Percentiles rank a stretch among this genome's conserved stretches.
phyloP scores from a whole-genome alignment of 2,113 vertebrate species.

The Gopherus evgoodei region DNA sequence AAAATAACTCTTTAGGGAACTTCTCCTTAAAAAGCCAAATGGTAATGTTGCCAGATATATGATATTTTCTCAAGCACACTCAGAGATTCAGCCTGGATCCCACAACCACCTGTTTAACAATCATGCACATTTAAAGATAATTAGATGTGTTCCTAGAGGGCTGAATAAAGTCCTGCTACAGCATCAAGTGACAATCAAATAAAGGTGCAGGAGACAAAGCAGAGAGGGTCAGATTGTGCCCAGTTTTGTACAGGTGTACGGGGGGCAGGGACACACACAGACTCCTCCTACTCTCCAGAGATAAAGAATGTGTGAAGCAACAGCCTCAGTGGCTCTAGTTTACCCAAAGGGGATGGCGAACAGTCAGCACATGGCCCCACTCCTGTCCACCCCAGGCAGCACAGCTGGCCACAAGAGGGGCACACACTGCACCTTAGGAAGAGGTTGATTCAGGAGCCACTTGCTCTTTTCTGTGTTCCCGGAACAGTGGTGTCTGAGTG shows the following conservation, averaged over 20 bases:
- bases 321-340: neutral
- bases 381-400: neutral
- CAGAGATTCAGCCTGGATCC: neutral
- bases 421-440: neutral
- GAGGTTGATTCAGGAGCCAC: neutral
- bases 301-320: neutral
- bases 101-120: neutral
- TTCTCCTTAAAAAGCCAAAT: slow-evolving; percentile 19
- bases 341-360: rapidly evolving
- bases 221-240: neutral
- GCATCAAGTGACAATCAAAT: neutral
- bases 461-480: neutral
- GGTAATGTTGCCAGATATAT: slow-evolving; percentile 19
- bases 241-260: neutral
- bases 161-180: neutral
- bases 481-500: neutral
- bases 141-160: neutral
- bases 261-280: neutral
- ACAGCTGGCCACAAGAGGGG: neutral
- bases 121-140: neutral
- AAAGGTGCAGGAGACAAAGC: neutral
- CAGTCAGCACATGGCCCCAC: neutral
- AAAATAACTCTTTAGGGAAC: neutral
- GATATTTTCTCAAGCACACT: neutral
- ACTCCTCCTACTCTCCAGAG: neutral